Evolutionary conservation across 2,888 invertebrate genomes (phyloP).

Genomic region (Xanthostigma xanthostigma): DNA sequence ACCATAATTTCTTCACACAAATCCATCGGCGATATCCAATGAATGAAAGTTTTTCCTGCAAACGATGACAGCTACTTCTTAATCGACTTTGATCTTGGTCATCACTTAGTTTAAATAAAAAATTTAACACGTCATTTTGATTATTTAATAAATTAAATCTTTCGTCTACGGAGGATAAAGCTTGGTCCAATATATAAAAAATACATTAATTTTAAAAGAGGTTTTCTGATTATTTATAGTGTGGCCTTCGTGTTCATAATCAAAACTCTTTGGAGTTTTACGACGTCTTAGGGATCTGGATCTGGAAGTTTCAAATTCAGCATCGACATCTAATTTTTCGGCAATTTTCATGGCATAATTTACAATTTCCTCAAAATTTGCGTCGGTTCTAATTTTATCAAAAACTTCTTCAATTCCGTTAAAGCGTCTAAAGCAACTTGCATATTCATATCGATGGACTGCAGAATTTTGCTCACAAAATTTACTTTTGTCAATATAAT

Average conservation of each 20-base stretch:
- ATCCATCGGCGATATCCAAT: too few species aligned
- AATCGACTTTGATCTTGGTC: slow-evolving; percentile 11
- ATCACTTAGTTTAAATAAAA: slow-evolving; percentile 12
- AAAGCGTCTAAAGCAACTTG: slow-evolving; percentile 14
- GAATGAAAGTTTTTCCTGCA: slow-evolving; percentile 8
- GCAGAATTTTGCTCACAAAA: slow-evolving; percentile 12
- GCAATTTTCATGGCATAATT: slow-evolving; percentile 11
- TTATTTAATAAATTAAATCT: slow-evolving; percentile 13
- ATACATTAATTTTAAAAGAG: slow-evolving; percentile 13
- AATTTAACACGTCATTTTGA: slow-evolving; percentile 10
- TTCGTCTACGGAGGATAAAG: slow-evolving; percentile 13
- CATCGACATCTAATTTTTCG: slow-evolving; percentile 13
- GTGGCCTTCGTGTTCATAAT: slow-evolving; percentile 13
- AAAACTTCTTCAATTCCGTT: slow-evolving; percentile 12
- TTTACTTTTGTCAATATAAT: slow-evolving; percentile 12
- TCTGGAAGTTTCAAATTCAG: slow-evolving; percentile 12
- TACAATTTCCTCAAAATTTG: slow-evolving; percentile 12
- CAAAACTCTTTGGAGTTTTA: slow-evolving; percentile 12
- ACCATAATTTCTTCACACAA: too few species aligned
- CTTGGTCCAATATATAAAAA: slow-evolving; percentile 14
- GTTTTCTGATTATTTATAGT: slow-evolving; percentile 10
- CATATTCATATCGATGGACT: slow-evolving; percentile 11
- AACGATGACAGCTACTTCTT: slow-evolving; percentile 10
- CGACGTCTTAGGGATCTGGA: slow-evolving; percentile 11
- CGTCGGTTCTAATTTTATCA: slow-evolving; percentile 12